Evolutionary conservation across 2,888 invertebrate species (phyloP), one percentile per base, ranked within the genome.

Genomic region (Volucella inflata): DNA sequence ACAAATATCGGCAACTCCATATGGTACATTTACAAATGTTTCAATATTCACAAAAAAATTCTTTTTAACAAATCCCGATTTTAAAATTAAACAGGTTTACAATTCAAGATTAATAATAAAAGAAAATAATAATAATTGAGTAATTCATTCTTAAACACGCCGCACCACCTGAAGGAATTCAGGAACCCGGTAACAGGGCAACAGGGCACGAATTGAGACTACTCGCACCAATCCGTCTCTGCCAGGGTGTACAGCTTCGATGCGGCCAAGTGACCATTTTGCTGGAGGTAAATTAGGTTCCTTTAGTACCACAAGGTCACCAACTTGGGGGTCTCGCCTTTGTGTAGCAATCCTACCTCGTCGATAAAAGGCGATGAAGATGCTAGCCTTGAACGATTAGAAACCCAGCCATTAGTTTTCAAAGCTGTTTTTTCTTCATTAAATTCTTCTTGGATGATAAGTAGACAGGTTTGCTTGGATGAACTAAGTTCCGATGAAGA

Each of bases 211-310:
- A 11, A 75, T 16, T 21, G 38, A 16, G 21, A 88, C 81, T 0
- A 60, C 62, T 17, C 81, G 64, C 1, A 77, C 67, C 0, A 53
- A 12, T 2, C 76, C 80, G 42, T 85, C 87, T 2, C 16, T 38
- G 16, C 78, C 87, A 9, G 77, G 75, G 50, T 83, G 70, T 1
- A 64, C 50, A 59, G 67, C 53, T 16, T 46, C 71, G 9, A 87
- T 82, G 10, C 74, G 48, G 8, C 76, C 87, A 1, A 67, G 21
- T 9, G 53, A 10, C 87, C 87, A 87, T 17, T 78, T 65, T 8
- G 46, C 42, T 14, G 55, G 11, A 75, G 44, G 10, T 75, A 36
- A 48, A 81, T 70, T 12, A 53, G 74, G 48, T 65, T 84, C 64
- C 17, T 79, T 75, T 2, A 84, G 10, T 1, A 85, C 51, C 2